These are phyloP conservation scores for Luperina nickerlii DNA, from an alignment of 2,888 invertebrate genomes.

Conservation along the genomic window DNA sequence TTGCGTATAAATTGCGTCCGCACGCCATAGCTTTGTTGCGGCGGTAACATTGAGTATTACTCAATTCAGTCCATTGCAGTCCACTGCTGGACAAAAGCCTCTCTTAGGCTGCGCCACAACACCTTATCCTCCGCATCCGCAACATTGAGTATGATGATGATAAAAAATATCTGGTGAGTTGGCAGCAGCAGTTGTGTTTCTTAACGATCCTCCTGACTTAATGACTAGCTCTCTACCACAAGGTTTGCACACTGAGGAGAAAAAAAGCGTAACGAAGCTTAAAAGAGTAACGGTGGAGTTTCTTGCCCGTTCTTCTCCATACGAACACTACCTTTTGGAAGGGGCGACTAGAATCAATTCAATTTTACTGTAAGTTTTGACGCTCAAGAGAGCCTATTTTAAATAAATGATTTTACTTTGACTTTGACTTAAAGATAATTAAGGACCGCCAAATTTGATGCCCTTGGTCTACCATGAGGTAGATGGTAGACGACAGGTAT, in stretches of 20 bases:
- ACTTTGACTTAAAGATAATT: no score
- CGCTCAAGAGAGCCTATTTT: no score
- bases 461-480: no score
- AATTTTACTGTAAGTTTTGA: no score
- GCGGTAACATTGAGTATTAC: not conserved
- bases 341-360: no score
- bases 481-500: no score
- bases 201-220: not conserved
- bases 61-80: not conserved
- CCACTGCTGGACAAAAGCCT: not conserved
- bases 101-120: not conserved
- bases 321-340: no score
- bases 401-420: no score
- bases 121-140: not conserved
- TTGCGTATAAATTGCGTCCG: not conserved
- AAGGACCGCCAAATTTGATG: no score
- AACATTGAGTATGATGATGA: not conserved
- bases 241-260: not conserved
- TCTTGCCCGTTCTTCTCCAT: no score
- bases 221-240: not conserved
- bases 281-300: no score
- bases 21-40: not conserved
- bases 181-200: not conserved
- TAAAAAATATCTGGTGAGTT: not conserved
- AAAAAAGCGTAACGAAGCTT: no score